Base-by-base conservation (phyloP, 2,113 vertebrate genomes). In the Embiotoca jacksoni region DNA sequence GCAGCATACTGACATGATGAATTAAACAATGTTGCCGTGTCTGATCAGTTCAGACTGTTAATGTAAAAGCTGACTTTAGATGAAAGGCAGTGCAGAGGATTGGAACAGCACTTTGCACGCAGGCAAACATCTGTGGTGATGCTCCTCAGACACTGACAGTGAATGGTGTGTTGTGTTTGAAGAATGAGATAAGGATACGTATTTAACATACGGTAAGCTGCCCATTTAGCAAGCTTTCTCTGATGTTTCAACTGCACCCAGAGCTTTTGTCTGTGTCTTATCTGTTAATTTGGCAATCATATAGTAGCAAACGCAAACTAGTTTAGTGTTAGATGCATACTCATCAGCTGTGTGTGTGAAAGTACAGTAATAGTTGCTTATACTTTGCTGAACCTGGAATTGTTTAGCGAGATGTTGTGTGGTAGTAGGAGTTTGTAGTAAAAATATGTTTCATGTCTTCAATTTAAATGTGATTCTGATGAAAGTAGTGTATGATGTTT, bases 31-130 rank as follows among this genome's bases (percentile, higher is more conserved):
- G 31, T 55, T 56, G 46, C 14, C 23, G 23, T 23, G 23, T 74
- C 30, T 56, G 64, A 73, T 80, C 44, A 33, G 16, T 54, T 67
- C n/a, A 74, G 56, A 58, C 47, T 61, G 39, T 62, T 71, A 44
- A 65, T 65, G 47, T 30, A 46, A 57, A 44, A 49, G 3, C 66
- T 53, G 41, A 39, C 33, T 39, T 72, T 11, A 67, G 75, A 84
- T 72, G 36, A 80, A 77, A 82, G 36, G 9, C 56, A 16, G 46
- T 30, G 50, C 32, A 32, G 41, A 66, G n/a, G 35, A 37, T 52
- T 58, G 16, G 64, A 62, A 70, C 47, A 62, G 46, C 57, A 37
- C 41, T 58, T 41, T 37, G 31, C 32, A 63, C 23, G 9, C 15
- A 56, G 35, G 35, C n/a, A 83, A 71, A 76, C 35, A 46, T 54